Conservation (phyloP, 2,888 invertebrate species). For the Rugalucina vietnamica region DNA sequence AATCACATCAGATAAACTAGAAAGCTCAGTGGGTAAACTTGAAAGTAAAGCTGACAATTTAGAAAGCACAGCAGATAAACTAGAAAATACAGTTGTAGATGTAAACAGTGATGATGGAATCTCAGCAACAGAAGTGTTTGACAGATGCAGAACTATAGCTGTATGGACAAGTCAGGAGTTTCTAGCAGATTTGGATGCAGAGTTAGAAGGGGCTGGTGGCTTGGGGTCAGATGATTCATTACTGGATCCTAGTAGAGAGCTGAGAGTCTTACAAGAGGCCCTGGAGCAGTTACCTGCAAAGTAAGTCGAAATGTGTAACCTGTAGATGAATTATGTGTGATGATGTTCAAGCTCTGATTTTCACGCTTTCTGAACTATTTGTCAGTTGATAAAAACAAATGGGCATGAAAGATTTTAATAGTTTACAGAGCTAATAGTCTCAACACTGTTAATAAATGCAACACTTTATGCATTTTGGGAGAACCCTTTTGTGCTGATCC, state of each 20-base stretch:
- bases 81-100: slow-evolving; percentile 42
- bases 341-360: too few species aligned
- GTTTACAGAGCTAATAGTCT: too few species aligned
- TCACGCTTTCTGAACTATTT: too few species aligned
- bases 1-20: not conserved
- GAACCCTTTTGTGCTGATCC: too few species aligned
- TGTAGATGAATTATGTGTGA: too few species aligned
- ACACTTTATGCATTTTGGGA: too few species aligned
- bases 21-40: too few species aligned
- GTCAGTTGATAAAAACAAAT: too few species aligned
- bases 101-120: slow-evolving; percentile 56
- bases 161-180: slow-evolving; percentile 62
- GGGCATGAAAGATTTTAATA: too few species aligned
- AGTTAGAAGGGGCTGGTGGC: not conserved
- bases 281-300: slow-evolving; percentile 64
- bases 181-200: slow-evolving; percentile 16
- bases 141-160: slow-evolving; percentile 40
- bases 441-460: too few species aligned
- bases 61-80: not conserved
- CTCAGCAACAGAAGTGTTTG: not conserved
- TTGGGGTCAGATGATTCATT: slow-evolving; percentile 68
- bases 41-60: not conserved
- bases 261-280: slow-evolving; percentile 68
- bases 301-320: too few species aligned
- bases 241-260: slow-evolving; percentile 66